Evolutionary conservation across 2,113 vertebrate species (phyloP), one percentile per base, ranked within the genome.

Genomic region (Triplophysa siluroides): DNA sequence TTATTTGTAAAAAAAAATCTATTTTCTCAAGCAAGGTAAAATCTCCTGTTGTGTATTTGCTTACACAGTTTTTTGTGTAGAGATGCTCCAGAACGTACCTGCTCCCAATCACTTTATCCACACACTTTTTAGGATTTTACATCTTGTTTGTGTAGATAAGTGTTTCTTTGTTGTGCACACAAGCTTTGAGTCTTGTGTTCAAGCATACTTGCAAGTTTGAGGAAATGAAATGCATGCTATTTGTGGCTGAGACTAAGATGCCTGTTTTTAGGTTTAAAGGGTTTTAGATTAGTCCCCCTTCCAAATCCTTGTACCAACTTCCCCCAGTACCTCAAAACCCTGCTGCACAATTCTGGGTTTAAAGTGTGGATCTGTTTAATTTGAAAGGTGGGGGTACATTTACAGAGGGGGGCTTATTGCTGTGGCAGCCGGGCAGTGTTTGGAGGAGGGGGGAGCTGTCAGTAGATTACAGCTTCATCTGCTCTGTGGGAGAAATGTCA

Each of bases 251-350:
- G 26, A 64, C 33, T 33, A 1, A 33, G 4, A 72, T 47, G 41
- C 61, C 76, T 68, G 26, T 65, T 74, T 84, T 81, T 73, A 68
- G 62, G 63, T 83, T 80, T 67, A 69, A 70, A 60, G 56, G n/a
- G 54, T 64, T 69, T 63, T 75, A 69, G 81, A 68, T 78, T 78
- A 63, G 29, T 68, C 33, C 78, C 29, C 45, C 29, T 63, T 73
- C 26, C 19, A 26, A n/a, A 60, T 81, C 26, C 41, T 43, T 52
- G 14, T 14, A 62, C 26, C 19, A 62, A 29, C 18, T 71, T 56
- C 24, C 63, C 33, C 61, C 75, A 41, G 68, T 71, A 33, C 75
- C 75, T 69, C 19, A 41, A 24, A 64, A 67, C 73, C 60, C 60
- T 67, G 38, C 70, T 69, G 54, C 60, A 65, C 47, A 63, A 62